Base-by-base conservation (phyloP, 1,140 invertebrate genomes). In the Cepaea nemoralis region DNA sequence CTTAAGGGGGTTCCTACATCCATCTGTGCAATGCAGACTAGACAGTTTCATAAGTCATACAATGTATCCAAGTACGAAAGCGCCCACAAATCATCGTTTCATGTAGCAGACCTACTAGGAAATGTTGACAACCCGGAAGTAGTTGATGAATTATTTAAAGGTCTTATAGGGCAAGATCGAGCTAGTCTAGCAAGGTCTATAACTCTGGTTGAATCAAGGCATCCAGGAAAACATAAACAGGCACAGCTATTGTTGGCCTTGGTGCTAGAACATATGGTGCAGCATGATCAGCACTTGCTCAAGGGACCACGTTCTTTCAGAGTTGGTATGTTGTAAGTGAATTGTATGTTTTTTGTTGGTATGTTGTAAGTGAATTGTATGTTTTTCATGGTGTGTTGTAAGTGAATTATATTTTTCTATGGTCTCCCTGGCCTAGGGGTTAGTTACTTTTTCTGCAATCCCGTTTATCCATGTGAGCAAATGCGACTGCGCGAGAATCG, bases 141-240 rank as follows among this genome's bases (percentile, higher is more conserved):
- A 45, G 81, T 87, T 27, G 37, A 84, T 35, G 67, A 77, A 33
- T 73, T 92, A n/a, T 91, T 86, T 81, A 67, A 88, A 39, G 90
- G 90, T 3, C 78, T 93, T 2, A 71, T 88, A 24, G 50, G 78
- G 27, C 89, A 90, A 19, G 83, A 91, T 6, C 84, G 93, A 77
- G 88, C 88, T 33, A 82, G 88, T 80, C 87, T 94, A 33, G 93
- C 93, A 19, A 88, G 89, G 80, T 89, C 91, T 12, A 94, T 94
- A 71, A 94, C 93, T 55, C 87, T 94, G 37, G 91, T 94, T 31
- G 93, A 94, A 86, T 93, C 93, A 19, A 90, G 87, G 12, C 89
- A 93, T 88, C 88, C 86, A 16, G 76, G 83, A 39, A 93, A 93
- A 85, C 89, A 89, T 81, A 84, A 85, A 31, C 86, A 92, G 79